phyloP scores from a whole-genome alignment of 2,113 vertebrate genomes.

The Oenanthe oenanthe region DNA sequence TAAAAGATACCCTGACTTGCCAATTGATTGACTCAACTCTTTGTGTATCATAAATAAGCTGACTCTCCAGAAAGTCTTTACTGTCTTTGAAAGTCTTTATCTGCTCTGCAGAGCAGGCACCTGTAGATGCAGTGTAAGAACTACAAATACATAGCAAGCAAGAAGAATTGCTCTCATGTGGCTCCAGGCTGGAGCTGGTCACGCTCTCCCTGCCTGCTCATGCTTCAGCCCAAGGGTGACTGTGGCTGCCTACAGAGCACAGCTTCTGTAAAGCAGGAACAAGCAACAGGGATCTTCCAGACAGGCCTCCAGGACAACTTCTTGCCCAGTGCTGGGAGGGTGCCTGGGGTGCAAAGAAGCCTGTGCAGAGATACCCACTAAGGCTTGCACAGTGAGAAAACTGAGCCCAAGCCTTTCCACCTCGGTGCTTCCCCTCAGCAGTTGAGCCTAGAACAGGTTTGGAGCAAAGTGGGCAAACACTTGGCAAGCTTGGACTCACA shows the following conservation, averaged over 20 bases:
- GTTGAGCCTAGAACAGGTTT: neutral
- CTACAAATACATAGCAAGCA: neutral
- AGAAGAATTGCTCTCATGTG: too few species aligned
- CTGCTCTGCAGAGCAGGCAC: neutral
- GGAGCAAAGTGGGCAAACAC: neutral
- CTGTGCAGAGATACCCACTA: neutral
- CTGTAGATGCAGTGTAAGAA: neutral
- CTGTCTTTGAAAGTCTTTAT: neutral
- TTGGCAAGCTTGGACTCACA: neutral
- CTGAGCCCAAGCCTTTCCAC: neutral
- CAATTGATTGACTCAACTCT: neutral
- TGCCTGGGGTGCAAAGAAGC: neutral
- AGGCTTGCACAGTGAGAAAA: neutral
- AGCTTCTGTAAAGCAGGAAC: neutral
- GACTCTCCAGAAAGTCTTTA: neutral
- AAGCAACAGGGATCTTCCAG: neutral
- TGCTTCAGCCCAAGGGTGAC: neutral
- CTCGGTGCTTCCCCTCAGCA: fast-evolving
- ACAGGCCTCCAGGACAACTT: neutral
- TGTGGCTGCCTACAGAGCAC: neutral
- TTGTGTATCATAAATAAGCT: neutral
- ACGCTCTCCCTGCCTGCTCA: neutral
- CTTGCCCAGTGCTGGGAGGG: neutral
- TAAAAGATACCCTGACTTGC: neutral
- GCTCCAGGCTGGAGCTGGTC: neutral